phyloP scores from a whole-genome alignment of 2,888 invertebrate genomes.

The Limnephilus auricula region DNA sequence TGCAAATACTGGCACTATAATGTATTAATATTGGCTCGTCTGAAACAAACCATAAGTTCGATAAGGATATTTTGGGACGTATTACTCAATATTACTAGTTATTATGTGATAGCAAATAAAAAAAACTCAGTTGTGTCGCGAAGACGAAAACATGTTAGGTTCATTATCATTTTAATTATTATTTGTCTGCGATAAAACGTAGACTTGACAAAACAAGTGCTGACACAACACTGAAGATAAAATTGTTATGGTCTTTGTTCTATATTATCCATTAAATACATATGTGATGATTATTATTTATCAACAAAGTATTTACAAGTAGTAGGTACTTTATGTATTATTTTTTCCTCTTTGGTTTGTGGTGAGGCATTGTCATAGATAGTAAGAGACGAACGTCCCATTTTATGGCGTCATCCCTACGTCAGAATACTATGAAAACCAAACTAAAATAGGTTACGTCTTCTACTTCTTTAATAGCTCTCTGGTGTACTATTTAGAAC shows the following conservation, averaged over 20 bases:
- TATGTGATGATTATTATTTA: not conserved
- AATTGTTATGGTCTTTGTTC: not conserved
- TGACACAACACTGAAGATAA: slow-evolving; percentile 21
- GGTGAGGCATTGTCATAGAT: too few species aligned
- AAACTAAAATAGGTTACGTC: not conserved
- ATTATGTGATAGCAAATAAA: not conserved
- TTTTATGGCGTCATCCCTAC: not conserved
- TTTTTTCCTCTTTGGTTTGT: not conserved
- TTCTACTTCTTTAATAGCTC: not conserved
- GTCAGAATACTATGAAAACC: not conserved
- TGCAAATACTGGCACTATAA: not conserved
- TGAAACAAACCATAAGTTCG: not conserved
- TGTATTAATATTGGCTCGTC: not conserved
- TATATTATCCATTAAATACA: not conserved
- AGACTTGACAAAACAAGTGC: not conserved
- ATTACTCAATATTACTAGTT: not conserved
- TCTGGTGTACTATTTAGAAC: not conserved
- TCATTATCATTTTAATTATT: not conserved
- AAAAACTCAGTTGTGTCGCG: not conserved
- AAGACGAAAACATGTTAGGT: not conserved
- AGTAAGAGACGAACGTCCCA: too few species aligned
- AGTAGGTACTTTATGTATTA: not conserved
- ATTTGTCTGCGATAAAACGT: not conserved
- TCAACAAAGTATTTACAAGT: not conserved
- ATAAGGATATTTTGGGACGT: not conserved